These are phyloP conservation scores for Aspidiotus destructor DNA, from an alignment of 2,888 invertebrate genomes.

Conservation along the genomic window DNA sequence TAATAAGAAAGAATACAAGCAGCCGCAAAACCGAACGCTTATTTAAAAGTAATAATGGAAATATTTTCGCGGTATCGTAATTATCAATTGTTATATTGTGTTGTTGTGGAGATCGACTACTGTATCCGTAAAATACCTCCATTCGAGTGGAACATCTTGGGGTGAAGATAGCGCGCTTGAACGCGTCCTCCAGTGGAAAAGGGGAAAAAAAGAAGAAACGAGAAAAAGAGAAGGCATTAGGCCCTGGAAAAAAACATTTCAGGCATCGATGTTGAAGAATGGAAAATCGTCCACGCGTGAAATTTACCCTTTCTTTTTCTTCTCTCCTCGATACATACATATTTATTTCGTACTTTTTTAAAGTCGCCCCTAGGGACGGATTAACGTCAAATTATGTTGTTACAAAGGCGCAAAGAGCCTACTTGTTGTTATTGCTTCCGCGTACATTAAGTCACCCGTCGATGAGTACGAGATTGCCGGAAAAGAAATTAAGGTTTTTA, in stretches of 20 bases:
- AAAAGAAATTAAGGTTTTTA: no score
- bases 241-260: slow-evolving; percentile 23
- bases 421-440: slow-evolving; percentile 31
- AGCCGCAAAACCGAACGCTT: slow-evolving; percentile 21
- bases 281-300: slow-evolving; percentile 25
- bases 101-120: slow-evolving; percentile 17
- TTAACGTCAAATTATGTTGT: slow-evolving; percentile 29
- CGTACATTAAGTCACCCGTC: slow-evolving; percentile 29
- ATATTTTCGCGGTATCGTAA: slow-evolving; percentile 31
- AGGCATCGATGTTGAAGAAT: slow-evolving; percentile 21
- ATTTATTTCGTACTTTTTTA: background rate
- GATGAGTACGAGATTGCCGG: background rate
- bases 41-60: slow-evolving; percentile 30
- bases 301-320: slow-evolving; percentile 25
- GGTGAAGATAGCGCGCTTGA: slow-evolving; percentile 32
- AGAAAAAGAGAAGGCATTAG: slow-evolving; percentile 18
- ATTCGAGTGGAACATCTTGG: slow-evolving; percentile 31
- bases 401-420: slow-evolving; percentile 24
- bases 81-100: slow-evolving; percentile 29
- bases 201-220: no score
- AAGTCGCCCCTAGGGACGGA: slow-evolving; percentile 28
- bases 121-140: slow-evolving; percentile 26
- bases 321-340: no score
- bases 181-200: slow-evolving; percentile 14
- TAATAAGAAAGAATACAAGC: slow-evolving; percentile 10